Conservation (phyloP, 2,113 vertebrate genomes). For the Mola mola region DNA sequence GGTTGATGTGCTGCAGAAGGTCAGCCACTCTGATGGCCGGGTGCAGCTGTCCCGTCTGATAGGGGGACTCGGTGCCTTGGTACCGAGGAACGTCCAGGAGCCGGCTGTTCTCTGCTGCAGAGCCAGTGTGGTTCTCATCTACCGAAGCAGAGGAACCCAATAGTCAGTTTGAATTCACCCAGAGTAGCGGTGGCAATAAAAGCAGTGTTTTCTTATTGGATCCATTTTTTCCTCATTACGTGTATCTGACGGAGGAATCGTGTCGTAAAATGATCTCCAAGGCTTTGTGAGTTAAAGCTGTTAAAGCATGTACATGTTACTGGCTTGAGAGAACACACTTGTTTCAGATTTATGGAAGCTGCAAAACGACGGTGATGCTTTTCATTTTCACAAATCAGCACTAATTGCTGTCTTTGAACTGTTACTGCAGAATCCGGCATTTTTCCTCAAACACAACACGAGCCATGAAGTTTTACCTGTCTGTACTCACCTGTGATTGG, state of each 20-base stretch:
- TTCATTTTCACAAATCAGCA: background rate
- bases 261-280: background rate
- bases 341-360: background rate
- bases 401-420: background rate
- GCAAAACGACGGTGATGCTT: background rate
- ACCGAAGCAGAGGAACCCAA: background rate
- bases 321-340: no score
- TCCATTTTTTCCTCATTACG: background rate
- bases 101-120: conserved; percentile 90
- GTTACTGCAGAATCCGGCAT: background rate
- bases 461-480: background rate
- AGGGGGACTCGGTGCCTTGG: conserved; percentile 95
- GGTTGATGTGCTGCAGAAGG: conserved; percentile 97
- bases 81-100: conserved; percentile 96
- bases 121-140: conserved; percentile 96
- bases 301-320: background rate
- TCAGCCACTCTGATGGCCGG: conserved; percentile 97
- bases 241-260: background rate
- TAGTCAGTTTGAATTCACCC: no score
- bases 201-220: background rate
- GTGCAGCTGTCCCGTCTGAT: conserved; percentile 97
- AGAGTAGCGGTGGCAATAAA: no score
- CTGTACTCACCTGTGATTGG: conserved; percentile 95
- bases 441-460: conserved; percentile 13
- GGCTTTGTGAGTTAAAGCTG: no score